phyloP scores from a whole-genome alignment of 2,113 vertebrate genomes.

The Xiphorhynchus elegans region DNA sequence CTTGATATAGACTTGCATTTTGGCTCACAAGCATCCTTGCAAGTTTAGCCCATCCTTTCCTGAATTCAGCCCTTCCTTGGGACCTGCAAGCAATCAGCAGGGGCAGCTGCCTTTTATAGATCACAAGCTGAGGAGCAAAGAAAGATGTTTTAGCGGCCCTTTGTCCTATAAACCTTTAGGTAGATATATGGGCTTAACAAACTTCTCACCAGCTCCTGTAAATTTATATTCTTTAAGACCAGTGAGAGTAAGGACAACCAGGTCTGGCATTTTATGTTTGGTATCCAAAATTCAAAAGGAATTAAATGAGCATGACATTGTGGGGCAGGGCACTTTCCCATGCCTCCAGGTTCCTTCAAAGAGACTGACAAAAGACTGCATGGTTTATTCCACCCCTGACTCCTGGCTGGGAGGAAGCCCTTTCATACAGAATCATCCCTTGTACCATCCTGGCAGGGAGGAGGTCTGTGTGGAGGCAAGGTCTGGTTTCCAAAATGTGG shows the following conservation, averaged over 20 bases:
- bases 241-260: not conserved
- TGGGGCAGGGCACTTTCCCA: not conserved
- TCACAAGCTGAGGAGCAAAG: not conserved
- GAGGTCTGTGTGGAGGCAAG: rapidly evolving
- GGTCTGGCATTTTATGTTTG: not conserved
- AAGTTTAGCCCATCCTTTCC: not conserved
- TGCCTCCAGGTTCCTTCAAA: not conserved
- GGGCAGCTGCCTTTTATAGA: not conserved
- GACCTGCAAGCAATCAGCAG: not conserved
- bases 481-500: not conserved
- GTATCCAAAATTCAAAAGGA: not conserved
- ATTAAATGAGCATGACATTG: not conserved
- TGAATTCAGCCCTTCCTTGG: not conserved
- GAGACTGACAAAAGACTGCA: not conserved
- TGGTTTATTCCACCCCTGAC: not conserved
- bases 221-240: not conserved
- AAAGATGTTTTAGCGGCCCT: not conserved
- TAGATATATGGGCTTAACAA: not conserved
- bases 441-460: not conserved
- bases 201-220: not conserved
- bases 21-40: not conserved
- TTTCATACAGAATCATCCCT: not conserved
- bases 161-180: not conserved
- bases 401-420: not conserved
- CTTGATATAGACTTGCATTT: not conserved